A percentile compares a stretch with the other conserved stretches of the same genome.
phyloP scores from a whole-genome alignment of 2,888 invertebrate species.

The Melanchra persicariae region DNA sequence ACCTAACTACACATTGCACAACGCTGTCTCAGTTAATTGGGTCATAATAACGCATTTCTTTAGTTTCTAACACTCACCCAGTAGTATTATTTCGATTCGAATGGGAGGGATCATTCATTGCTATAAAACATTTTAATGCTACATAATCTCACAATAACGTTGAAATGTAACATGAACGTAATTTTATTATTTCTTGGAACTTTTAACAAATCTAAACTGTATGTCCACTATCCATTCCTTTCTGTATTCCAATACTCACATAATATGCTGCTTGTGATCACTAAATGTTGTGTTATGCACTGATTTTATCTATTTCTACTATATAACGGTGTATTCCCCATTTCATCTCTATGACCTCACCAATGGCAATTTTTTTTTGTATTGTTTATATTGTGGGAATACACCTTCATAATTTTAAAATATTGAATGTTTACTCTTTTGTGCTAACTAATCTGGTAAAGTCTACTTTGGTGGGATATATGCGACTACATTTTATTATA shows the following conservation, averaged over 20 bases:
- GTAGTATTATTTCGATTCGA: constrained; percentile 14
- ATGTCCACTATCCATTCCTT: constrained; percentile 20
- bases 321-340: constrained; percentile 16
- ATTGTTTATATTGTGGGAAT: constrained; percentile 23
- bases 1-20: constrained; percentile 31
- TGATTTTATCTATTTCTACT: constrained; percentile 21
- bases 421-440: constrained; percentile 19
- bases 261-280: constrained; percentile 43
- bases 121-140: constrained; percentile 29
- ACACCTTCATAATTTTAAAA: constrained; percentile 6
- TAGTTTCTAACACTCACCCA: constrained; percentile 30
- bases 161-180: constrained; percentile 19
- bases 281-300: constrained; percentile 56
- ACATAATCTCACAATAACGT: constrained; percentile 26
- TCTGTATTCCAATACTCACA: constrained; percentile 44
- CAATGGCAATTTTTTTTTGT: not conserved
- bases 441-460: constrained; percentile 46
- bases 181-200: constrained; percentile 1
- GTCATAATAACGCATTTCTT: constrained; percentile 25
- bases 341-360: not conserved
- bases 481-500: constrained; percentile 32
- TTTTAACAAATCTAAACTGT: constrained; percentile 33
- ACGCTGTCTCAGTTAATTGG: not conserved
- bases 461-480: not conserved
- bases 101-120: constrained; percentile 39